Evolutionary conservation across 2,113 vertebrate genomes (phyloP).

Genomic region (Lethenteron camtschaticum): DNA sequence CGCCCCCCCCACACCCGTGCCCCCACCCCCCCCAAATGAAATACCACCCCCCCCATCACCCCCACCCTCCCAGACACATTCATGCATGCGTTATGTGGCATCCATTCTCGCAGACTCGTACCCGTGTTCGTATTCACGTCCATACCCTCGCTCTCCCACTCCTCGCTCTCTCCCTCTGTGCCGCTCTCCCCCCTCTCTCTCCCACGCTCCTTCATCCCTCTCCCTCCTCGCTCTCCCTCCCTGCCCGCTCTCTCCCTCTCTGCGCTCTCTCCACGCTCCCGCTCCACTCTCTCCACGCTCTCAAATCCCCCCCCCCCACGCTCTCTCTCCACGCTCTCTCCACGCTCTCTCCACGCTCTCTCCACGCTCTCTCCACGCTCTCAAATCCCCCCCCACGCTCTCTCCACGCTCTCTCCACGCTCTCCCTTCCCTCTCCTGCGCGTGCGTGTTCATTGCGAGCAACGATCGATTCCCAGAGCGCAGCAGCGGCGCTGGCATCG

Average conservation of each 20-base stretch:
- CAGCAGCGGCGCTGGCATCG: neutral
- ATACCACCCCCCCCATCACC: neutral
- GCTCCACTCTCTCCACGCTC: no score
- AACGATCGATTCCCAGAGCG: no score
- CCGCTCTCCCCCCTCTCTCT: neutral
- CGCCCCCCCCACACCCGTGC: neutral
- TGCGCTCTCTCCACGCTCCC: neutral
- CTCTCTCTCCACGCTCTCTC: no score
- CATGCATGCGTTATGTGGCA: neutral
- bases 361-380: no score
- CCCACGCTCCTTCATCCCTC: neutral
- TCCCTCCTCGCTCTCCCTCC: neutral
- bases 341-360: no score
- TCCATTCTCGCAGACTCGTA: neutral
- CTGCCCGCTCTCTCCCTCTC: neutral
- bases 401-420: no score
- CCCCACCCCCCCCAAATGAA: neutral
- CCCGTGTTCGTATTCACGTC: neutral
- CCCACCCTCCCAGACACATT: neutral
- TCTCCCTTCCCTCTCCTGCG: no score
- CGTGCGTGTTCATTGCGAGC: no score
- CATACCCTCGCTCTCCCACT: neutral
- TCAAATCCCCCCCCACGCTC: no score
- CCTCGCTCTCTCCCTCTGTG: neutral
- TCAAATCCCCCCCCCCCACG: no score